Conservation (phyloP, 1,140 invertebrate genomes). For the Euwallacea similis region DNA sequence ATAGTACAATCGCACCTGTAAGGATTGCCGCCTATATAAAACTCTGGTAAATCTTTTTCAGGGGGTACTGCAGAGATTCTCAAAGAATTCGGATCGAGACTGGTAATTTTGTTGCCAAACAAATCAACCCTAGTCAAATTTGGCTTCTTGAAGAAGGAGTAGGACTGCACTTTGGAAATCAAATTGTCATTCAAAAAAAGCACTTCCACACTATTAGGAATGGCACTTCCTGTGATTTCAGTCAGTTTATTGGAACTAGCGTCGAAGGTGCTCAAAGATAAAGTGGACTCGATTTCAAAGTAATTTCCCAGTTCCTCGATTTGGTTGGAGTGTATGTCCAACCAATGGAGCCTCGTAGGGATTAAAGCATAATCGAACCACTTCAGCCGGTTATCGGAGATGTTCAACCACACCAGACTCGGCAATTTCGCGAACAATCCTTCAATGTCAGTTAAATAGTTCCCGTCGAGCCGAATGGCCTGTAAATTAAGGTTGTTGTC, state of each 20-base stretch:
- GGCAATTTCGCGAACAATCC: constrained; percentile 83
- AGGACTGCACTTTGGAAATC: constrained; percentile 85
- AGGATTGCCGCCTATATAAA: constrained; percentile 88
- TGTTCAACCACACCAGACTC: constrained; percentile 88
- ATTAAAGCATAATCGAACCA: constrained; percentile 91
- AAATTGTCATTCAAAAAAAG: constrained; percentile 84
- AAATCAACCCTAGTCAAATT: constrained; percentile 86
- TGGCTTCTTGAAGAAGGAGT: constrained; percentile 91
- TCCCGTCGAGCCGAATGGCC: constrained; percentile 84
- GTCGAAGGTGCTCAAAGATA: constrained; percentile 82
- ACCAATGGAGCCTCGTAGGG: constrained; percentile 83
- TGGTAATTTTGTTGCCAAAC: constrained; percentile 81
- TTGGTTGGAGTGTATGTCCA: constrained; percentile 87
- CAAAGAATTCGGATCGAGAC: constrained; percentile 82
- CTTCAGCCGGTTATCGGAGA: constrained; percentile 86
- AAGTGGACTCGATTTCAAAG: constrained; percentile 81
- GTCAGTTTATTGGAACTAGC: constrained; percentile 82
- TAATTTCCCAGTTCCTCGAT: constrained; percentile 88
- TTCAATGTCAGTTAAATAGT: constrained; percentile 81
- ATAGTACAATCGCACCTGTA: constrained; percentile 87
- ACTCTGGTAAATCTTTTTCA: constrained; percentile 81
- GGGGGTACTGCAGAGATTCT: constrained; percentile 77
- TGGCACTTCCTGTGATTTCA: constrained; percentile 81
- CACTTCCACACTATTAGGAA: constrained; percentile 85
- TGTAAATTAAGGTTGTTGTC: constrained; percentile 82